Conservation (phyloP, 2,113 vertebrate genomes). For the Addax nasomaculatus region DNA sequence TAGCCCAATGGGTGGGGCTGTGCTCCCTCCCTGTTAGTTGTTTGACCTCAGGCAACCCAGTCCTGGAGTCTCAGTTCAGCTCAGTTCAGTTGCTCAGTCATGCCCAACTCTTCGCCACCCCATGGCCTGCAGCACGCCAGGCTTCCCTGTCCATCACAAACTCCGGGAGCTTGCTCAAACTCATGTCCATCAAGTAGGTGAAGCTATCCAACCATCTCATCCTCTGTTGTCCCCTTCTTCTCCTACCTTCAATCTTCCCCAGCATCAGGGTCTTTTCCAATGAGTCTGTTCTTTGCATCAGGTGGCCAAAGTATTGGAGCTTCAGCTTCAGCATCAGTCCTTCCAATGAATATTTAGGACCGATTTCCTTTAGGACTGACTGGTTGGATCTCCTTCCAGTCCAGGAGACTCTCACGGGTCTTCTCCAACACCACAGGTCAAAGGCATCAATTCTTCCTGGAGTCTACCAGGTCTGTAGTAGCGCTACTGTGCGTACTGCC, state of each 20-base stretch:
- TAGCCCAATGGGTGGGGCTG: background rate
- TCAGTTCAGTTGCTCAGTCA: background rate
- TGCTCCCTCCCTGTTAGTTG: background rate
- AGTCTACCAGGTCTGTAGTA: background rate
- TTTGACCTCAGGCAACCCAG: background rate
- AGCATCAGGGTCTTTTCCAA: background rate
- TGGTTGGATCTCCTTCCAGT: background rate
- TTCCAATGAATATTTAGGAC: background rate
- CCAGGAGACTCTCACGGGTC: background rate
- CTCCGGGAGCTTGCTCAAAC: accelerated
- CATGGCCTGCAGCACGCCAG: background rate
- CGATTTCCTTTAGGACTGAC: background rate
- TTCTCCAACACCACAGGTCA: background rate
- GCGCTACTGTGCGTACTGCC: background rate
- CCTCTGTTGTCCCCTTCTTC: background rate
- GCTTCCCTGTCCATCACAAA: background rate
- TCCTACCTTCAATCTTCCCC: background rate
- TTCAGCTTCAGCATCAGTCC: background rate
- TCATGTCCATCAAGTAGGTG: background rate
- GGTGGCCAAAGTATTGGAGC: background rate
- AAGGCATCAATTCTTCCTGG: background rate
- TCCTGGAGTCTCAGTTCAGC: background rate
- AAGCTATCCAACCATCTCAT: background rate
- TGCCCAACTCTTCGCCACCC: background rate
- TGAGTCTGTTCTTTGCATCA: background rate